phyloP scores from a whole-genome alignment of 2,888 invertebrate genomes.

The Caenorhabditis sp. region DNA sequence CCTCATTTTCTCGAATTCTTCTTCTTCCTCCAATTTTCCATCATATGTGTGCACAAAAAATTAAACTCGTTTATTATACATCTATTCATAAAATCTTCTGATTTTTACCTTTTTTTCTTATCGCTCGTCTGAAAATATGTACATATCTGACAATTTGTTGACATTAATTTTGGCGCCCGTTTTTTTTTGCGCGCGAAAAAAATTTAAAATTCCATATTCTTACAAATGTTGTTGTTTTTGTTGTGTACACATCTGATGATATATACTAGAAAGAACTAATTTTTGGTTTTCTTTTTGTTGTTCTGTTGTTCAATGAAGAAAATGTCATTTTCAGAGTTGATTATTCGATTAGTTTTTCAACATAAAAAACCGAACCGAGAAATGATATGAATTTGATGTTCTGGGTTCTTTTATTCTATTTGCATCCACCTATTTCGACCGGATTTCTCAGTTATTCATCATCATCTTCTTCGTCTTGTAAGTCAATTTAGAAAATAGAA shows the following conservation, averaged over 20 bases:
- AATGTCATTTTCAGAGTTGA: neutral
- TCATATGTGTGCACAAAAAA: too few species aligned
- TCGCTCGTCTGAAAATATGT: neutral
- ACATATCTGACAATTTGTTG: neutral
- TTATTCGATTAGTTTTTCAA: neutral
- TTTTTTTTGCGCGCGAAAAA: neutral
- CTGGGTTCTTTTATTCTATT: conserved; percentile 10
- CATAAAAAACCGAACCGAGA: neutral
- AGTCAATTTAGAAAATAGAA: neutral
- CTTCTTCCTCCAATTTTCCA: too few species aligned
- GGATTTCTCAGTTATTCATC: conserved; percentile 1
- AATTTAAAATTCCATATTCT: neutral
- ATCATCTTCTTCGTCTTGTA: neutral
- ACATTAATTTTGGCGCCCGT: neutral
- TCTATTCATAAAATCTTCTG: too few species aligned
- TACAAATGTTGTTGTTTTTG: neutral
- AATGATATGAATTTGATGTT: neutral
- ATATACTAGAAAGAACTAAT: too few species aligned
- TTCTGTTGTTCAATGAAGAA: too few species aligned
- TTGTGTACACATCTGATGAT: neutral
- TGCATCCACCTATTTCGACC: conserved; percentile 16
- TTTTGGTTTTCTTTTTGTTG: neutral
- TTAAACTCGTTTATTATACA: too few species aligned
- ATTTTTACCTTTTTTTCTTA: too few species aligned
- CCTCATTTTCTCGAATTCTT: too few species aligned